Percentiles rank a stretch among this genome's conserved stretches.
Evolutionary conservation across 2,113 vertebrate genomes (phyloP).

Genomic region (Corythaixoides concolor): DNA sequence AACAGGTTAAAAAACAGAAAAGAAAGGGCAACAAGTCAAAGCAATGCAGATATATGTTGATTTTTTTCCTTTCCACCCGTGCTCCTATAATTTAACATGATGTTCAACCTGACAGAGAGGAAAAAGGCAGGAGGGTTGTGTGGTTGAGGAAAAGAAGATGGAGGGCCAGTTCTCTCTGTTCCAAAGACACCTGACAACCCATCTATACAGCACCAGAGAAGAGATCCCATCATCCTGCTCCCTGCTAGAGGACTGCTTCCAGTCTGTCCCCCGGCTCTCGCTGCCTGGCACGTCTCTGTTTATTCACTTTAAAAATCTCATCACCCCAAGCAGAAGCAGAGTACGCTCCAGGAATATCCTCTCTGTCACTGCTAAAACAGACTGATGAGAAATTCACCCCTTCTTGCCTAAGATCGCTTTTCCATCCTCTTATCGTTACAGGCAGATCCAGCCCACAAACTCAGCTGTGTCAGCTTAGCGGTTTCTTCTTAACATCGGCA

Average conservation of each 20-base stretch:
- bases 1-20: background rate
- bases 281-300: background rate
- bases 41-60: background rate
- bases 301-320: background rate
- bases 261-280: background rate
- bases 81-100: background rate
- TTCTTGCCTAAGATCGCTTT: background rate
- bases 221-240: background rate
- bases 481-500: background rate
- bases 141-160: background rate
- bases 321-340: background rate
- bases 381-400: constrained; percentile 1
- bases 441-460: background rate
- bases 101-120: background rate
- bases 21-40: background rate
- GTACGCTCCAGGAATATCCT: background rate
- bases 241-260: background rate
- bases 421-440: background rate
- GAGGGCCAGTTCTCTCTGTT: background rate
- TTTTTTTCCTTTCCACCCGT: background rate
- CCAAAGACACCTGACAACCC: background rate
- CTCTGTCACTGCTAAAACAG: background rate
- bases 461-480: background rate
- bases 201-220: background rate
- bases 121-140: background rate